Evolutionary conservation across 2,113 vertebrate genomes (phyloP), one percentile per base, ranked within the genome.

Genomic region (Noctilio leporinus): DNA sequence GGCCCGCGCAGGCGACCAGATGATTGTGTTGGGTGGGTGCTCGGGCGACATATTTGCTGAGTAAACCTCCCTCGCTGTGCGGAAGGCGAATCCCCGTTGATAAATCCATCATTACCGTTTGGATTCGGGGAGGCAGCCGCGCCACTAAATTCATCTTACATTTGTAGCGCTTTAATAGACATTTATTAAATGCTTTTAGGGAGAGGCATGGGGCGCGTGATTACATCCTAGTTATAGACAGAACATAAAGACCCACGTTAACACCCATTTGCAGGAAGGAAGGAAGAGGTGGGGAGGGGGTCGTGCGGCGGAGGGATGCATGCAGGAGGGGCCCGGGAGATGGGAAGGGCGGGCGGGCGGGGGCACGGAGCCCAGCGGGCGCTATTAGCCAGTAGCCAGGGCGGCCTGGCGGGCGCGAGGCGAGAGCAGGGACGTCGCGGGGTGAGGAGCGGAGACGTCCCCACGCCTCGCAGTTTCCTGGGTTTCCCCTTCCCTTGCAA

Each of bases 181-280:
- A 98, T 99, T 99, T 99, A 99, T 99, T 99, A 99, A 99, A 99
- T 98, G 98, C 98, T 98, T 98, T 98, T 98, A 98, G 98, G 98
- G 98, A 98, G 98, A 98, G 98, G 98, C 98, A 98, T 98, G 98
- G 98, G 98, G 98, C 96, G 98, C 98, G 97, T 98, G 98, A 98
- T 98, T 99, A 98, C 98, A 98, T 98, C 98, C 98, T 98, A 98
- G 98, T 98, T 98, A 98, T 97, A 98, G 98, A 97, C 97, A 97
- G 98, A 98, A 98, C 98, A 98, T 98, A 98, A 98, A 98, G 98
- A 97, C 98, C 96, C 98, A 95, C 96, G 98, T 98, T 98, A 98
- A 98, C 98, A 98, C 98, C 98, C 98, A 98, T 99, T 98, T 98
- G 98, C 97, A 97, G 97, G 97, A 96, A 96, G 95, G 82, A 87